Evolutionary conservation across 2,113 vertebrate species (phyloP), one percentile per base, ranked within the genome.

Genomic region (Trichechus manatus): DNA sequence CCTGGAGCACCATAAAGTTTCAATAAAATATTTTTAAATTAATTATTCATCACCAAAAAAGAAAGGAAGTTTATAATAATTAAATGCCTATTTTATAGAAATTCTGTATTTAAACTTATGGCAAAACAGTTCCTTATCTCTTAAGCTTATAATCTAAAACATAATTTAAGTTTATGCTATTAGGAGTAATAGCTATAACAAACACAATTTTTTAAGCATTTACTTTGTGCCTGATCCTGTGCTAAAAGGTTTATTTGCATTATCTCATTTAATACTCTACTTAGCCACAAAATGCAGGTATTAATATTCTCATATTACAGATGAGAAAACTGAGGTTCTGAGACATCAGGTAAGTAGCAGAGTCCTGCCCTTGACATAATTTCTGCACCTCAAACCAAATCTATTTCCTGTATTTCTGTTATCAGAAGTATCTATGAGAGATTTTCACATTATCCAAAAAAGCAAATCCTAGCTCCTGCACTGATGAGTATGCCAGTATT

Each of bases 311-410:
- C 15, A 85, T 33, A 93, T 23, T 74, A 59, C 27, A 74, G 14
- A 42, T 56, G 25, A 89, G 59, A 79, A 92, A 39, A 68, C 3
- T 39, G 6, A 82, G 20, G n/a, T 66, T 53, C 50, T 29, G 19
- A 87, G 19, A 94, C 19, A 23, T 29, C 15, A 68, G 22, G 29
- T 68, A 68, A 92, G 3, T 66, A 5, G 11, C 29, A 82, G 9
- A 61, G 47, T 79, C 1, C 14, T 91, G 47, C 74, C 1, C 14
- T 91, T 80, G 6, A 39, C 20, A 39, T 64, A 5, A 70, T 77
- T 93, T 93, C 72, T 95, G 74, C 86, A 59, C 47, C 25, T 94
- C 44, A 87, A 88, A 86, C 9, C 19, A 89, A 87, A 31, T 9
- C 5, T 86, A 87, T 82, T 0, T 59, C 6, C 50, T 77, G 36